Evolutionary conservation across 2,888 invertebrate genomes (phyloP), one percentile per base, ranked within the genome.

Genomic region (Erebia palarica): DNA sequence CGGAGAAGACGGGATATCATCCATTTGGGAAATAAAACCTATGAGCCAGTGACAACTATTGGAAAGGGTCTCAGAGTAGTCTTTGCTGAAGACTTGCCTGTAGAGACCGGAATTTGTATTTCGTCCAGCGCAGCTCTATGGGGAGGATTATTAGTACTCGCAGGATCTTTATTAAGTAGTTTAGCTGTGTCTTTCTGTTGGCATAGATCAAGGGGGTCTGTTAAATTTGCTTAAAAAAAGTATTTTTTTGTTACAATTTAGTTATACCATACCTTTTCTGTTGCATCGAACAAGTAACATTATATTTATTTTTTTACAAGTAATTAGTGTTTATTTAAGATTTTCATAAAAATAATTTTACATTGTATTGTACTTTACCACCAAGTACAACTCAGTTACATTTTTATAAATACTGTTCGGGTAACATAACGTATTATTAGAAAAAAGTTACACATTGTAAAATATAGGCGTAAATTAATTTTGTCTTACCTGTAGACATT

Each of bases 61-160:
- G 94, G 94, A 18, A 95, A 96, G 81, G 94, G 95, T 61, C 89
- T 96, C 70, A 93, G 94, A 75, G 96, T 96, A 3, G 94, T 96
- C 42, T 93, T 96, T 77, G 95, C 95, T 1, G 96, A 96, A 78
- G 96, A 96, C 78, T 85, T 96, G 65, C 89, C 85, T 76, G 70
- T 88, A 75, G 84, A 82, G 81, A 79, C 85, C 61, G 94, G 87
- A 5, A 90, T 96, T 74, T 96, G 96, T 79, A 90, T 96, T 82
- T 94, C 96, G 0, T 92, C 95, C 53, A 87, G 93, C 44, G 94
- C 94, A 67, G 96, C 96, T 76, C 89, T 96, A 73, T 93, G 95
- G 81, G 94, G 95, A 18, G 94, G 95, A 44, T 86, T 94, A 2
- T 81, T 96, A 58, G 90, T 96, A 71, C 86, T 96, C 57, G 86